These are phyloP conservation scores for Stigmatopora nigra DNA, from an alignment of 2,113 vertebrate species.

Conservation along the genomic window DNA sequence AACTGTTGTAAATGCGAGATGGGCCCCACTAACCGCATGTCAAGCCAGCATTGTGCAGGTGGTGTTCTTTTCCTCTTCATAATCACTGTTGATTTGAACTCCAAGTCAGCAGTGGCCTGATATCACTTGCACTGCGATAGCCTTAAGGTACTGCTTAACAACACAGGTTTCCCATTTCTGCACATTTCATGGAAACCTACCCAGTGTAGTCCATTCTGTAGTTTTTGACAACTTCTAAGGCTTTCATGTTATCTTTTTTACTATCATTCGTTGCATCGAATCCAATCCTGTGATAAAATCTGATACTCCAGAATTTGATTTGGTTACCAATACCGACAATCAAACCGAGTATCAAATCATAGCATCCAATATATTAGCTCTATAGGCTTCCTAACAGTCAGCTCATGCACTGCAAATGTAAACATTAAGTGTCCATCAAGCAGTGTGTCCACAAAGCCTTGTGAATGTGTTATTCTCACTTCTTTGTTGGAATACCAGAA, in stretches of 20 bases:
- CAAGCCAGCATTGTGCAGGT: constrained; percentile 53
- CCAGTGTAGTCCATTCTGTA: constrained; percentile 6
- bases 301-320: too few relatives aligned
- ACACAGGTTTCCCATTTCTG: constrained; percentile 42
- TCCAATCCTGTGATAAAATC: too few relatives aligned
- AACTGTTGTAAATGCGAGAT: constrained; percentile 38
- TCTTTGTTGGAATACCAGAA: constrained; percentile 39
- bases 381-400: background rate
- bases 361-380: too few relatives aligned
- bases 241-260: background rate
- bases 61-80: constrained; percentile 35
- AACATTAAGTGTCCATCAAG: constrained; percentile 23
- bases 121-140: constrained; percentile 44
- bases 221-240: constrained; percentile 22
- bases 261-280: too few relatives aligned
- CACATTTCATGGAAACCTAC: constrained; percentile 28
- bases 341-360: too few relatives aligned
- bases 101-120: constrained; percentile 40
- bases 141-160: constrained; percentile 29
- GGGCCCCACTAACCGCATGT: constrained; percentile 59
- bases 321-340: too few relatives aligned
- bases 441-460: constrained; percentile 37
- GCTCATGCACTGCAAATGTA: constrained; percentile 15
- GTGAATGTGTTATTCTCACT: constrained; percentile 24
- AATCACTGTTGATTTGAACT: constrained; percentile 48